phyloP scores from a whole-genome alignment of 2,113 vertebrate genomes.

The Pachycephala philippinensis region DNA sequence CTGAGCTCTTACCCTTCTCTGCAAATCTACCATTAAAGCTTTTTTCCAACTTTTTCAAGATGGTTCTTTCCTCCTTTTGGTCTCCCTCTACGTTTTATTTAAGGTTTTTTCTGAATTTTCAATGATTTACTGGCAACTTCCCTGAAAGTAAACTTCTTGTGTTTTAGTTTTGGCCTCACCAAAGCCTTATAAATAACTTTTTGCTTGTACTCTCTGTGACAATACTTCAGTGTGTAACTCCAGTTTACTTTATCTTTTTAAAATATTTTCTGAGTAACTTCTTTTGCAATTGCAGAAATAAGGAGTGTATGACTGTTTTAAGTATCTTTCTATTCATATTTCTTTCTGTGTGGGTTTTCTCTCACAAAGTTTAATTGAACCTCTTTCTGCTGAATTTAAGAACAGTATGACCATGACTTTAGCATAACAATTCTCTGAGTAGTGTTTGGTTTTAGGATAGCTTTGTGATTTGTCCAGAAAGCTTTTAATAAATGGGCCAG shows the following conservation, averaged over 20 bases:
- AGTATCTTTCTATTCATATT: not conserved
- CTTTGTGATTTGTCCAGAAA: conserved; percentile 23
- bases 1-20: not conserved
- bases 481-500: conserved; percentile 30
- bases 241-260: not conserved
- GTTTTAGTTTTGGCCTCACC: not conserved
- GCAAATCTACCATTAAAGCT: not conserved
- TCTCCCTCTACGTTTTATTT: not conserved
- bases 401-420: not conserved
- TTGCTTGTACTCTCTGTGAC: not conserved
- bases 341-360: not conserved
- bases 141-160: not conserved
- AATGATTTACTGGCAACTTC: not conserved
- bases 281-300: not conserved
- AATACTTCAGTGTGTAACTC: not conserved
- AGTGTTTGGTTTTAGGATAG: conserved; percentile 27
- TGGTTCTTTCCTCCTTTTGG: not conserved
- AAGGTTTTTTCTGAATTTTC: not conserved
- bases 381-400: not conserved
- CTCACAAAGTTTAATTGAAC: not conserved
- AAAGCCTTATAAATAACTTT: not conserved
- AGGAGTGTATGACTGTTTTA: not conserved
- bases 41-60: not conserved
- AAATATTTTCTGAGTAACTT: not conserved
- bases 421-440: not conserved